Conservation (phyloP, 2,797 vertebrate species). For the Pangasius larnaudii region DNA sequence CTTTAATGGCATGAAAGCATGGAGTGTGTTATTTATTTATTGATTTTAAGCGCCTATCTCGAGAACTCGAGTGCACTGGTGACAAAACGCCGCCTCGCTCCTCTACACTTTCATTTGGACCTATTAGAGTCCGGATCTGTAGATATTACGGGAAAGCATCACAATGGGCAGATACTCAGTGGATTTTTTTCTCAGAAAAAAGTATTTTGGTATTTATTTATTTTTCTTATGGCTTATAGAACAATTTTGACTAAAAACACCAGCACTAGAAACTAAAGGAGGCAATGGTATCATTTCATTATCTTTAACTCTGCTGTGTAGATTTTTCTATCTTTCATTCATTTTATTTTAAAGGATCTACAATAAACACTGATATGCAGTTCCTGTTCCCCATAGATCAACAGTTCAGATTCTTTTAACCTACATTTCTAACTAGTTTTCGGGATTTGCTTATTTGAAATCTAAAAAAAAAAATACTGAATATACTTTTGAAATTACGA, state of each 20-base stretch:
- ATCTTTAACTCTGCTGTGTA: neutral
- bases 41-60: slow-evolving; percentile 50
- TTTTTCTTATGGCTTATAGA: too few relatives aligned
- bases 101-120: slow-evolving; percentile 40
- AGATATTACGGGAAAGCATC: slow-evolving; percentile 26
- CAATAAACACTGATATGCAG: neutral
- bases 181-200: slow-evolving; percentile 7
- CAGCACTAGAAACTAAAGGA: neutral
- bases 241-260: neutral
- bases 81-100: slow-evolving; percentile 38
- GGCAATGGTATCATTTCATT: too few relatives aligned
- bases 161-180: slow-evolving; percentile 24
- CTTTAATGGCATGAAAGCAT: slow-evolving; percentile 33
- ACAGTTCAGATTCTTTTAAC: neutral
- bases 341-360: neutral
- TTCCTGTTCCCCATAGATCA: neutral
- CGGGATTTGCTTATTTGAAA: too few relatives aligned
- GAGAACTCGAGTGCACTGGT: slow-evolving; percentile 41
- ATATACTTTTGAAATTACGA: neutral
- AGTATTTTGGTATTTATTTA: neutral
- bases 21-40: slow-evolving; percentile 53
- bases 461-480: neutral
- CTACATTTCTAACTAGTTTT: neutral
- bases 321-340: neutral
- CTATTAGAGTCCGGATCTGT: slow-evolving; percentile 24